These are phyloP conservation scores for Eilema caniola DNA, from an alignment of 2,888 invertebrate genomes.

Conservation along the genomic window DNA sequence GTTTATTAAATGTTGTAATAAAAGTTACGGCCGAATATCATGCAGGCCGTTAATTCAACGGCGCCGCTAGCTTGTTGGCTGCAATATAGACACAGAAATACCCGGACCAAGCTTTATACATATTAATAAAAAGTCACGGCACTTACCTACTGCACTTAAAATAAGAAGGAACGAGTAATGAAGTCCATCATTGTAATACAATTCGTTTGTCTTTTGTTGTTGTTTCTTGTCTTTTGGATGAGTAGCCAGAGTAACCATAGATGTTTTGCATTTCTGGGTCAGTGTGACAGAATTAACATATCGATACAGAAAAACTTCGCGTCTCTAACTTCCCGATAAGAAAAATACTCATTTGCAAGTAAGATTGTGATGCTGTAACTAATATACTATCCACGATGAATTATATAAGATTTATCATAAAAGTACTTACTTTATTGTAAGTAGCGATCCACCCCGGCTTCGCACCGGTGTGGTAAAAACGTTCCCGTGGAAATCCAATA, in stretches of 20 bases:
- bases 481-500: too few relatives aligned
- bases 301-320: slow-evolving; percentile 14
- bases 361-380: background rate
- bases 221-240: slow-evolving; percentile 10
- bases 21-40: too few relatives aligned
- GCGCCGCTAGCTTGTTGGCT: too few relatives aligned
- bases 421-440: too few relatives aligned
- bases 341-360: background rate
- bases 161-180: slow-evolving; percentile 3
- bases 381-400: background rate
- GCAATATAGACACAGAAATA: too few relatives aligned
- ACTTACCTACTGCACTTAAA: background rate
- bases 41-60: too few relatives aligned
- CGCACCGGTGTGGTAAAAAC: too few relatives aligned
- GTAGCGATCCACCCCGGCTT: too few relatives aligned
- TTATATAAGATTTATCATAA: background rate
- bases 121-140: too few relatives aligned
- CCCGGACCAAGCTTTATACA: too few relatives aligned
- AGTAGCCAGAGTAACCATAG: slow-evolving; percentile 15
- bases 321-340: background rate
- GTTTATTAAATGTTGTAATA: too few relatives aligned
- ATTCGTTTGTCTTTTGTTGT: slow-evolving; percentile 9
- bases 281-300: slow-evolving; percentile 34
- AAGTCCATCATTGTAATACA: slow-evolving; percentile 10
- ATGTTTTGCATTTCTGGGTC: slow-evolving; percentile 33